A percentile compares a stretch with the other conserved stretches of the same genome.
Evolutionary conservation across 1,140 invertebrate species (phyloP).

Genomic region (Bombus superbus): DNA sequence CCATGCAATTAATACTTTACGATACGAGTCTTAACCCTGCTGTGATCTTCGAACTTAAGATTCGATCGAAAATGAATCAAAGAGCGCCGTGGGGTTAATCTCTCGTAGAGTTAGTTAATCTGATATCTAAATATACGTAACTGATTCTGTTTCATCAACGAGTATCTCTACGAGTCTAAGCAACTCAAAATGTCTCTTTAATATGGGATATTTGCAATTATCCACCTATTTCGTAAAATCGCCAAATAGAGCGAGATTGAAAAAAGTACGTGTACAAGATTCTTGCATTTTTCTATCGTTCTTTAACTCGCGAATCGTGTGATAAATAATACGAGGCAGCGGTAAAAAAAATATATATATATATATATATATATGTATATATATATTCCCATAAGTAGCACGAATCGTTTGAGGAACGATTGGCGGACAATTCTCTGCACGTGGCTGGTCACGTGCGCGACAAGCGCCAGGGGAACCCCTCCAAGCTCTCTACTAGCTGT

Average conservation of each 20-base stretch:
- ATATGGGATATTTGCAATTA: background rate
- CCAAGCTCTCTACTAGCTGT: constrained; percentile 23
- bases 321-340: constrained; percentile 3
- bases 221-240: background rate
- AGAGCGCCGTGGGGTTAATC: too few species aligned
- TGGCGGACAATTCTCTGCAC: constrained; percentile 53
- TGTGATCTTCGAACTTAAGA: too few species aligned
- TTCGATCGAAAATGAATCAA: background rate
- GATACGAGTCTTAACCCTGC: too few species aligned
- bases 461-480: constrained; percentile 53
- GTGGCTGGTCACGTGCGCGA: constrained; percentile 62
- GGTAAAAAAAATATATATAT: background rate
- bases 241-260: too few species aligned
- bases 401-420: constrained; percentile 37
- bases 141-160: background rate
- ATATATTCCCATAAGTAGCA: constrained; percentile 9
- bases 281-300: background rate
- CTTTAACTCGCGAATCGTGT: background rate
- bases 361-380: background rate
- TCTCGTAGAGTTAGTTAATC: too few species aligned
- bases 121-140: background rate
- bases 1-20: too few species aligned
- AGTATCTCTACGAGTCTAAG: background rate
- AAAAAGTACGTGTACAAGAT: too few species aligned
- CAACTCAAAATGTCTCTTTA: background rate